Evolutionary conservation across 2,113 vertebrate species (phyloP), one percentile per base, ranked within the genome.

Genomic region (Sturnus vulgaris): DNA sequence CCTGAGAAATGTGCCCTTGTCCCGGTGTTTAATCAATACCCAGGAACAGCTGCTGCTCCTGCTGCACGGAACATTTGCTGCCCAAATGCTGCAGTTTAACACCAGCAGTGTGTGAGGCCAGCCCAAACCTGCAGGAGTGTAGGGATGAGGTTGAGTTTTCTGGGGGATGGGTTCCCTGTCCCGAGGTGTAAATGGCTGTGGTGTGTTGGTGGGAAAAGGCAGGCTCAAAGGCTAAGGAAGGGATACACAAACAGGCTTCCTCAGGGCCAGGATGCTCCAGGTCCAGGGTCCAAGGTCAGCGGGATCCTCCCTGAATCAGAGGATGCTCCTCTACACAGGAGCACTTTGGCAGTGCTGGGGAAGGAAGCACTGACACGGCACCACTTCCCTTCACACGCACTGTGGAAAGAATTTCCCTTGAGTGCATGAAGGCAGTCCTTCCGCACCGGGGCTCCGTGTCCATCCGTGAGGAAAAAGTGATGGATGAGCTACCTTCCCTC

Each of bases 131-230:
- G 52, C 57, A 52, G 78, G 15, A 31, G 44, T 1, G 49, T 2
- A 30, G 0, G 49, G 82, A 57, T 14, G 63, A 59, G 71, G 72
- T 27, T 11, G 53, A 23, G 17, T 68, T 84, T n/a, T 2, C 5
- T 10, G 13, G 5, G 40, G 20, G 14, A 39, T 16, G 39, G 13
- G 49, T 30, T 39, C 53, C 39, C 65, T 7, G n/a, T 31, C 25
- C 66, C 0, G 5, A 0, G 10, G n/a, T 19, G 28, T 14, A 11
- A 66, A 55, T 8, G n/a, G 23, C 11, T n/a, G 4, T 0, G 37
- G 42, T 2, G 53, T 19, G 60, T 1, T 12, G 20, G 75, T 33
- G 46, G 64, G 77, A 82, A 82, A 47, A 90, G 63, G 15, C 47
- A 49, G 0, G 2, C 9, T 61, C 57, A n/a, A 75, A 79, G 37